Evolutionary conservation across 2,797 vertebrate genomes (phyloP), one percentile per base, ranked within the genome.

Genomic region (Clarias pachynema): DNA sequence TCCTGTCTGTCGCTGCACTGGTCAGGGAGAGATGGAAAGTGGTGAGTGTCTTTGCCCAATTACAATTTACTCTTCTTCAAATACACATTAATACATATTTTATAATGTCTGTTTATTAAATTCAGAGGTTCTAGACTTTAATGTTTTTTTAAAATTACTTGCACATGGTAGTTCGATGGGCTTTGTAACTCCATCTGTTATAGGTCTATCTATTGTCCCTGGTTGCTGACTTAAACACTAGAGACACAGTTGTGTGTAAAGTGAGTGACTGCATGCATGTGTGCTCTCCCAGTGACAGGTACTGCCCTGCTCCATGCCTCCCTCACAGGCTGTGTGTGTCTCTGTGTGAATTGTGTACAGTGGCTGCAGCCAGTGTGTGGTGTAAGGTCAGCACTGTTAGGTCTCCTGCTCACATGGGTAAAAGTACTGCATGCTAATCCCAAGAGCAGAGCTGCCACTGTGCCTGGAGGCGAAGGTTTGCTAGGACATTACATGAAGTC

Each of bases 1-100:
- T 99, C 93, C 97, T 99, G 84, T 97, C 93, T 89, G 95, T 97
- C 91, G 96, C 97, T 92, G 95, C 97, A 89, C 90, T 99, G 90
- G 98, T 99, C 89, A 99, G 99, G 94, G 98, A 99, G 92, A 95
- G 98, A 97, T 99, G 98, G 98, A 99, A 99, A 95, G 98, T 99
- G 96, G 98, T 99, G 89, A 96, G 98, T 95, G 86, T 83, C 20
- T 53, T 29, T 26, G 86, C 44, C 91, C 88, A 91, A 70, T 69
- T 37, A 82, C 24, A 85, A 62, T 40, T 72, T 22, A 4, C 26
- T n/a, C 20, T 82, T 4, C 37, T 22, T 85, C 14, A 80, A n/a
- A 29, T 40, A 60, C 18, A 49, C 34, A 62, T 9, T 26, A 63
- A 44, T 7, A 63, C 1, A 63, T 1, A 31, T 44, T 40, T 44